Evolutionary conservation across 2,797 vertebrate genomes (phyloP), one percentile per base, ranked within the genome.

Genomic region (Betta splendens): DNA sequence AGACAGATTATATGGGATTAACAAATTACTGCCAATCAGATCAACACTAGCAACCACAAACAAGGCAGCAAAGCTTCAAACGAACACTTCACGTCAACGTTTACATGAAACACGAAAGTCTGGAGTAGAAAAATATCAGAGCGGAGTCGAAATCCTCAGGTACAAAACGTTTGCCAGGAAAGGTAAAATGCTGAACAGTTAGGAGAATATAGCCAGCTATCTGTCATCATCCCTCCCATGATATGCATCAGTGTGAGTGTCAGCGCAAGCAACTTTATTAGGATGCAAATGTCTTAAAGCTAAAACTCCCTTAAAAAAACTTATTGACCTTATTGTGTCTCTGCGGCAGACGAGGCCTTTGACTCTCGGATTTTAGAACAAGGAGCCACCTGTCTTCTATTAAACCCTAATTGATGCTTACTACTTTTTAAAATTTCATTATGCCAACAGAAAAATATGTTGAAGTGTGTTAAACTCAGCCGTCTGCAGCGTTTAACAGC

Each of bases 121-220:
- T 58, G 68, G 54, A 83, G 64, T 77, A 87, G 52, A 88, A 85
- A 87, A 83, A 85, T 54, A 71, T 76, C 44, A 69, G 72, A 73
- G 31, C 74, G 36, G 69, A 47, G 56, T 83, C 85, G 49, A 85
- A 80, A 86, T 73, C 40, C 77, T 81, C 74, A 88, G 75, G 54
- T 85, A 87, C 50, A 84, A 83, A 83, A 84, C 61, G 50, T 64
- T 64, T 21, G 57, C 20, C 21, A 55, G 64, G 60, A 74, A 54
- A 59, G 69, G 42, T 70, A 54, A 72, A 75, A 51, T 51, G 47
- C 51, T 52, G 52, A 60, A 43, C 52, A 72, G 64, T 59, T 61
- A 84, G n/a, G 90, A 92, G 91, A 91, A 92, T 86, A 91, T 89
- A 92, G 88, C 90, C 90, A 89, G 90, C 91, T 92, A 91, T 88